Evolutionary conservation across 2,113 vertebrate genomes (phyloP).

Genomic region (Microtus oregoni): DNA sequence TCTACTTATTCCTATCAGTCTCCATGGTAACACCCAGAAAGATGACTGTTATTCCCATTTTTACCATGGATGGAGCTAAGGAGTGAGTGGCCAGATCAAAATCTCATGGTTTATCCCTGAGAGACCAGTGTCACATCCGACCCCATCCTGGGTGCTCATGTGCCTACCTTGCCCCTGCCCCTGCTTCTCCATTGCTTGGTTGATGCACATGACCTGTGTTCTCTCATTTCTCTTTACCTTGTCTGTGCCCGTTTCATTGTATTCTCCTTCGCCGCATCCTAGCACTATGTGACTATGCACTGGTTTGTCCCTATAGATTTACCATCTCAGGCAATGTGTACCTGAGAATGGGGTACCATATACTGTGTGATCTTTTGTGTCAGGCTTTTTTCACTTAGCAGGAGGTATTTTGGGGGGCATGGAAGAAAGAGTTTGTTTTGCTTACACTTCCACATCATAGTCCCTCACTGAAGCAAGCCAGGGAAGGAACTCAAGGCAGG

Average conservation of each 20-base stretch:
- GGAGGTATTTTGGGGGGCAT: not conserved
- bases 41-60: not conserved
- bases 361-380: not conserved
- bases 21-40: not conserved
- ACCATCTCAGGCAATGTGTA: not conserved
- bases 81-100: rapidly evolving
- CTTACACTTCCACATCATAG: not conserved
- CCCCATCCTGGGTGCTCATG: not conserved
- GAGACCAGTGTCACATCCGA: rapidly evolving
- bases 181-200: rapidly evolving
- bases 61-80: not conserved
- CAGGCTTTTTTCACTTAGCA: not conserved
- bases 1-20: rapidly evolving
- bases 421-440: not conserved
- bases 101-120: rapidly evolving
- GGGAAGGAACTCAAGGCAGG: not conserved
- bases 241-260: not conserved
- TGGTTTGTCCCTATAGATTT: not conserved
- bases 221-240: too few species aligned
- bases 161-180: not conserved
- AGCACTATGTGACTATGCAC: not conserved
- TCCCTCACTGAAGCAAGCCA: not conserved
- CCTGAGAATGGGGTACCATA: too few species aligned
- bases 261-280: rapidly evolving
- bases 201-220: rapidly evolving